Conservation (phyloP, 2,888 invertebrate genomes). For the Zaprionus obscuricornis region DNA sequence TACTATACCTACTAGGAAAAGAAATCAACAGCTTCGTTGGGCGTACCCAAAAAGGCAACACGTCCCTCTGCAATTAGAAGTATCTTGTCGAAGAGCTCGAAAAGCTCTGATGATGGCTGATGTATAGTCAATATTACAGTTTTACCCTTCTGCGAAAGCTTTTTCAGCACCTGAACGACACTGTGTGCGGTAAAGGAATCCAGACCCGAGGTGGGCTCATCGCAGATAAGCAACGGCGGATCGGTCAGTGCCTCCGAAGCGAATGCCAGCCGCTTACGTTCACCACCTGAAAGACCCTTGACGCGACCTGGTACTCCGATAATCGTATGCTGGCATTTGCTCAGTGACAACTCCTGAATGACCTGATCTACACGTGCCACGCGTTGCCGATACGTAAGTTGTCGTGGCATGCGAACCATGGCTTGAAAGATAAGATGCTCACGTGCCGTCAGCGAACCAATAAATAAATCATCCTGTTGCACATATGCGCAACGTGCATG, state of each 20-base stretch:
- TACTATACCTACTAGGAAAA: slow-evolving; percentile 88
- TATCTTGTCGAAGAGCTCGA: slow-evolving; percentile 94
- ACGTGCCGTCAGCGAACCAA: slow-evolving; percentile 93
- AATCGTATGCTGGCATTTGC: slow-evolving; percentile 94
- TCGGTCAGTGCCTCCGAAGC: slow-evolving; percentile 98
- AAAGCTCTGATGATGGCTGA: slow-evolving; percentile 96
- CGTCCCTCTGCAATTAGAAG: slow-evolving; percentile 96
- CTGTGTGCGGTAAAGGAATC: slow-evolving; percentile 99
- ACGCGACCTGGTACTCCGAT: slow-evolving; percentile 94
- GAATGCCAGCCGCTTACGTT: slow-evolving; percentile 96
- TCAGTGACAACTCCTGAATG: slow-evolving; percentile 92
- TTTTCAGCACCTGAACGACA: slow-evolving; percentile 92
- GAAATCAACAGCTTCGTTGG: slow-evolving; percentile 90
- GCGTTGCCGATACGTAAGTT: slow-evolving; percentile 89
- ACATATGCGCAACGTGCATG: slow-evolving; percentile 94
- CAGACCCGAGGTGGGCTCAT: slow-evolving; percentile 98
- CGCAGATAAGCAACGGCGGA: slow-evolving; percentile 97
- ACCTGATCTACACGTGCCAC: slow-evolving; percentile 93
- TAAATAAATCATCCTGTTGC: slow-evolving; percentile 96
- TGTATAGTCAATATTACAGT: slow-evolving; percentile 97
- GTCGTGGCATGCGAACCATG: slow-evolving; percentile 92
- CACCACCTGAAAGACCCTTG: slow-evolving; percentile 98
- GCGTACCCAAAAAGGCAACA: slow-evolving; percentile 93
- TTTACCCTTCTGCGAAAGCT: slow-evolving; percentile 91
- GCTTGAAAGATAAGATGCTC: slow-evolving; percentile 96